Conservation (phyloP, 2,888 invertebrate genomes). For the Parasteatoda lunata region DNA sequence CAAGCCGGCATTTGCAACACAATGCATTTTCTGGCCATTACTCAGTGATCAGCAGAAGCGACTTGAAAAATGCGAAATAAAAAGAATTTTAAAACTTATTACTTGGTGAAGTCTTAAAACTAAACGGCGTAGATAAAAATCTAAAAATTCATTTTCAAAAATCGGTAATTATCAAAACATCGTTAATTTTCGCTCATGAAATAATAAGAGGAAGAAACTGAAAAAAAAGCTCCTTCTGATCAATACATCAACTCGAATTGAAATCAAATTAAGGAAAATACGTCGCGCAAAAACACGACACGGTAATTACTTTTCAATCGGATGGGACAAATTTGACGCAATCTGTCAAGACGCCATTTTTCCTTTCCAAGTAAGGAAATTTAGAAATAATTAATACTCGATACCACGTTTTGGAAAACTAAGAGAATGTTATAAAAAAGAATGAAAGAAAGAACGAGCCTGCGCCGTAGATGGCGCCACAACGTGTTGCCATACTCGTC, state of each 20-base stretch:
- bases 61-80: too few relatives aligned
- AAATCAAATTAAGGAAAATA: slow-evolving; percentile 67
- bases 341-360: slow-evolving; percentile 66
- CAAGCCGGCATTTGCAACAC: too few relatives aligned
- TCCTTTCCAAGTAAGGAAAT: slow-evolving; percentile 49
- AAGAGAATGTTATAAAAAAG: slow-evolving; percentile 1
- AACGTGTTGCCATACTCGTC: slow-evolving; percentile 63
- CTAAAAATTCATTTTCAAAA: slow-evolving; percentile 24
- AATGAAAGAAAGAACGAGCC: not conserved
- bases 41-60: too few relatives aligned
- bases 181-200: slow-evolving; percentile 59
- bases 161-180: slow-evolving; percentile 63
- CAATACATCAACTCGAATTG: slow-evolving; percentile 67
- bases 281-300: slow-evolving; percentile 43
- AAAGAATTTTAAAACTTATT: too few relatives aligned
- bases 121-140: not conserved
- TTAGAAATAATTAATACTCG: slow-evolving; percentile 67
- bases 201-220: slow-evolving; percentile 26
- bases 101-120: slow-evolving; percentile 2
- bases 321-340: slow-evolving; percentile 58
- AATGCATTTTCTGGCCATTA: too few relatives aligned
- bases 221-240: slow-evolving; percentile 43
- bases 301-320: slow-evolving; percentile 67
- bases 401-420: slow-evolving; percentile 32
- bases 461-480: slow-evolving; percentile 47